Percentiles rank a stretch among this genome's conserved stretches.
Conservation (phyloP, 2,113 vertebrate genomes). For the Notothenia coriiceps region DNA sequence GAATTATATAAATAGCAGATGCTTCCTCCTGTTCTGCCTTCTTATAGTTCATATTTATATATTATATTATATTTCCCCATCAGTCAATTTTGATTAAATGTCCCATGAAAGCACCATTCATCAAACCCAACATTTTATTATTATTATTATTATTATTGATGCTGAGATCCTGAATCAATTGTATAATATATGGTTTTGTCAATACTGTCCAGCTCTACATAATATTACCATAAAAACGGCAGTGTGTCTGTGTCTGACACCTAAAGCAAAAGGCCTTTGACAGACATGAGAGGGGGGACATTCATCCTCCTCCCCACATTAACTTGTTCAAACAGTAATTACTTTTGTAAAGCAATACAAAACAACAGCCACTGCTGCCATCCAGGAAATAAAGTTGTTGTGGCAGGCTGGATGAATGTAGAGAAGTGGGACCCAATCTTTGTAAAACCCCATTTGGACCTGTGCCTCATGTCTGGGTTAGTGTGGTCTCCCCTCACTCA, state of each 20-base stretch:
- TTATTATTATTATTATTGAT: neutral
- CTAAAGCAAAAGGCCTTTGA: slow-evolving; percentile 20
- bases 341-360: slow-evolving; percentile 36
- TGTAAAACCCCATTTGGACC: slow-evolving; percentile 71
- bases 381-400: slow-evolving; percentile 29
- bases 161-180: neutral
- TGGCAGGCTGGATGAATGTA: neutral
- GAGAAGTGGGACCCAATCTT: slow-evolving; percentile 46
- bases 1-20: neutral
- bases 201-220: neutral
- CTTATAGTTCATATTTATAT: neutral
- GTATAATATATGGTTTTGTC: slow-evolving; percentile 10
- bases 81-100: slow-evolving; percentile 4
- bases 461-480: slow-evolving; percentile 52
- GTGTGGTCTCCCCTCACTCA: slow-evolving; percentile 45
- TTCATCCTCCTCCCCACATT: slow-evolving; percentile 30
- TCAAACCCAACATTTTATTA: slow-evolving; percentile 8
- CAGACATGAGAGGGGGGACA: neutral
- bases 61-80: neutral
- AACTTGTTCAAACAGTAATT: slow-evolving; percentile 37
- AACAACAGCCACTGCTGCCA: slow-evolving; percentile 8
- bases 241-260: neutral
- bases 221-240: neutral
- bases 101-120: neutral
- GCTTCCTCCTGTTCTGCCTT: neutral